Base-by-base conservation (phyloP, 2,113 vertebrate genomes). In the Numida meleagris region DNA sequence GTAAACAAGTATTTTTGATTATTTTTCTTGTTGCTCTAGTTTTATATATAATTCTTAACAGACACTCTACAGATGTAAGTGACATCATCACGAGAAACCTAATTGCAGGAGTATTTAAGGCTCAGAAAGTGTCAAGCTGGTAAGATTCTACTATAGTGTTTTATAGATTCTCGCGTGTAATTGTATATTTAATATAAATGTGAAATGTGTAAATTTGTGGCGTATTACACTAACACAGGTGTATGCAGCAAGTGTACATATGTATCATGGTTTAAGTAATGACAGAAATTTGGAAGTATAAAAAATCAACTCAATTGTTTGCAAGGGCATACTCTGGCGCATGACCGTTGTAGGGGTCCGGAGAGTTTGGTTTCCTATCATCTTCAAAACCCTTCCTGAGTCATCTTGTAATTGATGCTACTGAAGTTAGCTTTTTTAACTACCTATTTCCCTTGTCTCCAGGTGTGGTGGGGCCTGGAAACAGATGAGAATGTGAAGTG, bases 81-180 rank as follows among this genome's bases (percentile, higher is more conserved):
- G 95, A 97, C 45, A 98, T 99, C 78, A 97, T 99, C 33, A 58
- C 97, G 92, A 98, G 95, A 91, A 99, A 99, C 95, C 95, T 97
- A 92, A 96, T 95, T 67, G 93, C 97, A 2, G 98, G 98, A 46
- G 84, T 97, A 57, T 99, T 99, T 95, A 98, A 98, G 61, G 96
- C 98, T 53, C 97, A 95, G n/a, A 96, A 92, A 29, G 96, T 99
- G 34, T 99, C 98, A 76, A 98, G 98, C 97, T 83, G 99, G 99
- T 99, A 98, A 99, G 98, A 93, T 68, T 43, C 65, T 93, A 55
- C 53, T 77, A 17, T 81, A 38, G 5, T 38, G 23, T 70, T 85
- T 89, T 68, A 46, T 27, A 36, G 18, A 76, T 89, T 85, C 36
- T 79, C 79, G 25, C 16, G 23, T 43, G 25, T 70, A 38, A 24